Evolutionary conservation across 2,113 vertebrate genomes (phyloP).

Genomic region (Zootoca vivipara): DNA sequence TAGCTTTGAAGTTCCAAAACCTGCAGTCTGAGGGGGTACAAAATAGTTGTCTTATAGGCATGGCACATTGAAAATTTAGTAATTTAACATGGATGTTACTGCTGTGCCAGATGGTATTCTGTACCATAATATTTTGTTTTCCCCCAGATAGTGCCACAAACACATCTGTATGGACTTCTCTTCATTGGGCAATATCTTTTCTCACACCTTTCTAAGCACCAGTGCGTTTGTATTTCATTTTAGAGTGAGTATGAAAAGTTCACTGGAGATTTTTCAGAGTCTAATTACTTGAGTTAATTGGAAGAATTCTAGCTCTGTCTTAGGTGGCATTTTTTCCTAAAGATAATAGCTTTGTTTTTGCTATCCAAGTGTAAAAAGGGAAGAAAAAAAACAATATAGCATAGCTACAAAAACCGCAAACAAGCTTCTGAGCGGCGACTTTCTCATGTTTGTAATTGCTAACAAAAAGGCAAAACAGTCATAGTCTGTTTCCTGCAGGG

Average conservation of each 20-base stretch:
- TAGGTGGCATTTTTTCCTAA: conserved; percentile 19
- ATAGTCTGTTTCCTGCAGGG: conserved; percentile 54
- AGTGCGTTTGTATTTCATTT: conserved; percentile 49
- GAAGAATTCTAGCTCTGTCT: conserved; percentile 65
- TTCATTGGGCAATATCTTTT: conserved; percentile 31
- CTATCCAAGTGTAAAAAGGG: conserved; percentile 35
- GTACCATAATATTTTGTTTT: conserved; percentile 14
- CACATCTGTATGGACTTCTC: conserved; percentile 31
- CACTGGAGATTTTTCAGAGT: conserved; percentile 61
- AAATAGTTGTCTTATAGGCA: conserved; percentile 19
- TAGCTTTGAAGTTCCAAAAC: conserved; percentile 1
- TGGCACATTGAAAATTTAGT: conserved; percentile 6
- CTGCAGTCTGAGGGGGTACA: background rate
- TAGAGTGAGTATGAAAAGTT: conserved; percentile 52
- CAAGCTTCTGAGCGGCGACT: conserved; percentile 53
- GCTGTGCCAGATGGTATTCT: conserved; percentile 36
- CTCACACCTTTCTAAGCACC: conserved; percentile 47
- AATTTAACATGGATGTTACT: conserved; percentile 17
- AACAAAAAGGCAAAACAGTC: conserved; percentile 53
- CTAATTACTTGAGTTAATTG: conserved; percentile 69
- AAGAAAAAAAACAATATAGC: conserved; percentile 13
- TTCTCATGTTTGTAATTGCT: conserved; percentile 64
- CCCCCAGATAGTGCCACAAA: conserved; percentile 23
- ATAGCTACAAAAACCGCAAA: conserved; percentile 23
- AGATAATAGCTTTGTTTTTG: conserved; percentile 59